Evolutionary conservation across 2,888 invertebrate species (phyloP), one percentile per base, ranked within the genome.

Genomic region (Emmelina monodactyla): DNA sequence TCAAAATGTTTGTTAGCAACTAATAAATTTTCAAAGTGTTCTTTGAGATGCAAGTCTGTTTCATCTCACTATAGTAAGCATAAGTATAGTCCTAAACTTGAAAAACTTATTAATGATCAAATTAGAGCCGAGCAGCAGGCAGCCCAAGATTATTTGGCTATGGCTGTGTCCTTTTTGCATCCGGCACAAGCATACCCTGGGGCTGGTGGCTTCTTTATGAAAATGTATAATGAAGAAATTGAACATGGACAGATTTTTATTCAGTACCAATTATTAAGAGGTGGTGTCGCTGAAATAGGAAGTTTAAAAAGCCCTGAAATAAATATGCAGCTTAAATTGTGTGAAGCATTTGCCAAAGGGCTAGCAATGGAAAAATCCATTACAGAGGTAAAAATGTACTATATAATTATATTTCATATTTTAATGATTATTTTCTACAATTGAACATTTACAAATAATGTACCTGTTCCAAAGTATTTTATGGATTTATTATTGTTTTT

Each of bases 101-200:
- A 61, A 46, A 38, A 39, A 5, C 33, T 43, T 12, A 31, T 64
- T 1, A 63, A 64, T 35, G 45, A 42, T 36, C 62, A 63, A 41
- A 63, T 64, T 29, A 44, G 50, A 35, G 50, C 49, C 1, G 61
- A 64, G 39, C 62, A 64, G 32, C 55, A 60, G 37, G 62, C 62
- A 16, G 53, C 56, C 2, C 55, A 58, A 22, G 49, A 53, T 28
- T 63, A 63, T 45, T 48, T 64, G 40, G 51, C 43, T 12, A 50
- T 63, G 37, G 63, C 60, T 19, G 50, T 55, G 7, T 34, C 37
- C 19, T 63, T 62, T 34, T 38, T 59, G 3, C 58, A 62, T 28
- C 51, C 60, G 2, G 43, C 42, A 33, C 37, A 48, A 13, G 50
- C 54, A n/a, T 43, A 44, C 28, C 38, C 44, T 15, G 64, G 63